Evolutionary conservation across 2,888 invertebrate species (phyloP), one percentile per base, ranked within the genome.

Genomic region (Taphrorychus bicolor): DNA sequence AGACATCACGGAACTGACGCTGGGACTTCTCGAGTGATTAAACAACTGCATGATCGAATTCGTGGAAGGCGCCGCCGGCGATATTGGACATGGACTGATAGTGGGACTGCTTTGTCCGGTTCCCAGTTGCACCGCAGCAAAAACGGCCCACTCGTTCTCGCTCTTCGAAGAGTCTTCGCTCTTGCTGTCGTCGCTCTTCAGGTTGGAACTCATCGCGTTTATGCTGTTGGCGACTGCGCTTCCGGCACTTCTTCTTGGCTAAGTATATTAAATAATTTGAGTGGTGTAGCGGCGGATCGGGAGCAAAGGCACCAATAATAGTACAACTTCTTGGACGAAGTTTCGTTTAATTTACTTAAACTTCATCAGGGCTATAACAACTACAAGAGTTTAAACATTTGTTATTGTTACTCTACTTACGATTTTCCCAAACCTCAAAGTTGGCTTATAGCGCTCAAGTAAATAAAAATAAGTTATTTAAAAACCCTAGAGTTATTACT

Each of bases 91-190:
- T n/a, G n/a, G 82, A 63, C 81, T 78, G 53, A 79, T 72, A 3
- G 82, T 81, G 0, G 82, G 82, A 69, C 81, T 81, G 72, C 79
- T 81, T 67, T 78, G 82, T 56, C 78, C 79, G 60, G 75, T 81
- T 70, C 70, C 66, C 9, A 71, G 48, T 41, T 69, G 71, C 2
- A 71, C 84, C 59, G 83, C 81, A 7, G 85, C 85, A 71, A 85
- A 85, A 5, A 85, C 84, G 71, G 83, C 84, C 66, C 83, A 83
- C 75, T 85, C 85, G 60, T 83, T 83, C 69, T 82, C 82, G 14
- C 77, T 76, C 61, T 80, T 80, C 7, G 78, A 77, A 48, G 80
- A 80, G 18, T 80, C 80, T 61, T 75, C 79, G 52, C 77, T 80
- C 19, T 74, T 71, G 18, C 72, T 74, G 24, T 81, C 80, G 41